Evolutionary conservation across 2,797 vertebrate genomes (phyloP), one percentile per base, ranked within the genome.

Genomic region (Diglossa cyanea): DNA sequence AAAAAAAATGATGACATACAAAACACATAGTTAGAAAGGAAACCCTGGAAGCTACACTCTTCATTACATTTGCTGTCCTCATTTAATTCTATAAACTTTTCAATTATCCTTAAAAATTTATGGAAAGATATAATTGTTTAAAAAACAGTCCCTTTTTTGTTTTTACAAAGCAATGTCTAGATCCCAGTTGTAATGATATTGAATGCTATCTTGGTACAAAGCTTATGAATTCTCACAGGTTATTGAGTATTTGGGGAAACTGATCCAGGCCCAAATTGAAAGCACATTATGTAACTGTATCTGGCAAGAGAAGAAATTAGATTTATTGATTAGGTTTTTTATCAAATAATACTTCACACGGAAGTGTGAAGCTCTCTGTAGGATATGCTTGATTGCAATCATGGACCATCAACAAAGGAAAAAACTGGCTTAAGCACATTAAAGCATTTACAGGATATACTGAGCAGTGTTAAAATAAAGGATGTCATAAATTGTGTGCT

Each of bases 401-500:
- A 75, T 0, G 1, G 61, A 60, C 78, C 81, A 94, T 96, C 94
- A 92, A 93, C 90, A 88, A 71, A 92, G 81, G 62, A 92, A 93
- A 95, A 95, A 96, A 94, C 74, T 53, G 76, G 28, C 63, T 93
- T 78, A 91, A 95, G 85, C 76, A 65, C 90, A 96, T 81, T 86
- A 96, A 96, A 91, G 76, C 67, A 94, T 89, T 96, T 96, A 95
- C 31, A 96, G 93, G 51, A 88, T 90, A 88, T 85, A 93, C 55
- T 53, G 72, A 86, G 57, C 47, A 47, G 50, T 39, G 62, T 37
- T 95, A 94, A 97, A 97, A 92, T 79, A 81, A 84, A 97, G 71
- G 73, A 80, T 81, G 62, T 47, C 37, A 87, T 96, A 96, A 97
- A 97, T 86, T 85, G 61, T 86, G 51, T 71, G 50, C 75, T 74